phyloP scores from a whole-genome alignment of 2,888 invertebrate species.

The Mesorhabditis spiculigera region DNA sequence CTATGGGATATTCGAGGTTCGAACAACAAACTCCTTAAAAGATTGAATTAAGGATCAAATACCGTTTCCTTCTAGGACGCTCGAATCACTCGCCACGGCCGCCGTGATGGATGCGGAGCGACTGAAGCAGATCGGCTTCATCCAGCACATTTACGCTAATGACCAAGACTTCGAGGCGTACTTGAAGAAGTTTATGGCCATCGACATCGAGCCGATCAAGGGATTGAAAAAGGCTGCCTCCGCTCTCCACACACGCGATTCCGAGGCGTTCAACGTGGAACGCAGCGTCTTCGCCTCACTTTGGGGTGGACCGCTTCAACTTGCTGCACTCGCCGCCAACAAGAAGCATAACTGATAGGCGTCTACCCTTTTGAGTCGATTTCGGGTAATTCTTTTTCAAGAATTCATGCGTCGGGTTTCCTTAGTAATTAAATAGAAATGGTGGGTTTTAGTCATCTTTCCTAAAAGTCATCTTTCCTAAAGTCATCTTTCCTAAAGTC shows the following conservation, averaged over 20 bases:
- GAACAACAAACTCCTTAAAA: too few species aligned
- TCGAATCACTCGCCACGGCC: constrained; percentile 3
- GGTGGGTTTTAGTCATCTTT: too few species aligned
- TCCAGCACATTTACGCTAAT: not conserved
- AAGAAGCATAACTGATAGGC: constrained; percentile 15
- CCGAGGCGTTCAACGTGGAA: constrained; percentile 14
- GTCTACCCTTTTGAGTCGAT: not conserved
- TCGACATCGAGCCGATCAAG: constrained; percentile 10
- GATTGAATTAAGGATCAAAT: too few species aligned
- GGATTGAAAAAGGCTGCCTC: constrained; percentile 14
- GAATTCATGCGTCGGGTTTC: too few species aligned
- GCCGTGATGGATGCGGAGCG: not conserved
- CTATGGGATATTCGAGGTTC: not conserved
- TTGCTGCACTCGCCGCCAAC: constrained; percentile 12
- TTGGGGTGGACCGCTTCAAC: constrained; percentile 17
- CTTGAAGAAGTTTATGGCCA: constrained; percentile 9
- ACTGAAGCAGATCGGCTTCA: constrained; percentile 1
- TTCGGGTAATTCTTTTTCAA: too few species aligned
- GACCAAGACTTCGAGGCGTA: not conserved
- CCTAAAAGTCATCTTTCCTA: too few species aligned
- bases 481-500: too few species aligned
- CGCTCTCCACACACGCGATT: constrained; percentile 9
- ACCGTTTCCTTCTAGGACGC: not conserved
- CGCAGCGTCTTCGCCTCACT: constrained; percentile 17
- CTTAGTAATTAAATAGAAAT: too few species aligned